Base-by-base conservation (phyloP, 1,140 invertebrate genomes). In the Drosophila sechellia region DNA sequence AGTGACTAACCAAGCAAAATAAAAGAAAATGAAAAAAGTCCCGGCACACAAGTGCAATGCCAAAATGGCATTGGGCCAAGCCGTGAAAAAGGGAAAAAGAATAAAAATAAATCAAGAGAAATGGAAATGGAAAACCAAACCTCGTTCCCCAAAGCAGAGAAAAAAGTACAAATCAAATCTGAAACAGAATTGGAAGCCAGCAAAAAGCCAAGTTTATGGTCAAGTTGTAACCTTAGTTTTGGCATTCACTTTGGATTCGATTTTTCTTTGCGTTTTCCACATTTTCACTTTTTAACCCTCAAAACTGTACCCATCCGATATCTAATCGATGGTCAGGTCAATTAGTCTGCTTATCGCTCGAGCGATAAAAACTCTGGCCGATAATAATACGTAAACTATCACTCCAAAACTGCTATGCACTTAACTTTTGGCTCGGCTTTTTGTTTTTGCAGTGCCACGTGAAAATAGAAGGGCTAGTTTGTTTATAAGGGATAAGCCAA, bases 261-360 rank as follows among this genome's bases (percentile, higher is more conserved):
- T 60, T 31, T 60, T 50, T 20, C 40, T 8, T 27, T 8, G 5
- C n/a, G 13, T 17, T 27, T 37, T 8, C 0, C 43, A 48, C n/a
- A 50, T 37, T 37, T 8, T 4, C 35, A 48, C 42, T 42, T 5
- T 25, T 8, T 31, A 10, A 10, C 31, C n/a, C 37, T 37, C 8
- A 13, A 34, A 68, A 68, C 61, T 69, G 66, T 69, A 55, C 66
- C 63, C 15, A 22, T 13, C 11, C 34, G 34, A 69, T 70, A 70
- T 70, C 66, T 70, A 69, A 70, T 70, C 66, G 64, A 70, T 70
- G 66, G 40, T 43, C 49, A 39, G 34, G 66, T 25, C 63, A 69
- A 68, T 70, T 55, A 69, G 49, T 12, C 15, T 34, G 49, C 64
- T 70, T 70, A 70, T 70, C 66, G 66, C 65, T 22, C 10, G 0